Percentiles rank a stretch among this genome's conserved stretches.
phyloP scores from a whole-genome alignment of 37 sponge, comb jelly and placozoan species.

The Diacarnus erythraeanus region DNA sequence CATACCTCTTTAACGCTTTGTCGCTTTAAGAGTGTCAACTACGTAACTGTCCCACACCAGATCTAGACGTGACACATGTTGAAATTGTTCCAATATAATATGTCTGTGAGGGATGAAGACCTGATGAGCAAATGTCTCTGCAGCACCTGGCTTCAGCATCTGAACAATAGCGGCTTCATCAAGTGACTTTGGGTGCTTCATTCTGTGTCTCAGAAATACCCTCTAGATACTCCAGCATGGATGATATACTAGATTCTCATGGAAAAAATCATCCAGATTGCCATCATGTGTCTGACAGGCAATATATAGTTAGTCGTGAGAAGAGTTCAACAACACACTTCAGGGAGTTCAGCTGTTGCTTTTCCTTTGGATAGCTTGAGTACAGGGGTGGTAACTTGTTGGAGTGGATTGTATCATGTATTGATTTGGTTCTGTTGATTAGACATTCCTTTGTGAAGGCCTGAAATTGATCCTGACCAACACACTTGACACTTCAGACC shows the following conservation, averaged over 20 bases:
- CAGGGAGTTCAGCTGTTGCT: slow-evolving; percentile 5
- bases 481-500: slow-evolving; percentile 1
- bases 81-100: slow-evolving; percentile 16
- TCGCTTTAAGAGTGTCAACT: slow-evolving; percentile 17
- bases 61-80: slow-evolving; percentile 28
- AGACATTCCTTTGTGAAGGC: slow-evolving; percentile 34
- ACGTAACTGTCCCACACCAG: slow-evolving; percentile 47
- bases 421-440: slow-evolving; percentile 25
- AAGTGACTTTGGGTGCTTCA: slow-evolving; percentile 7
- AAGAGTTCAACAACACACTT: slow-evolving; percentile 31
- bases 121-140: slow-evolving; percentile 30
- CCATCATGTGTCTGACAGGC: slow-evolving; percentile 27
- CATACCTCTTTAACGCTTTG: slow-evolving; percentile 47
- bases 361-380: neutral
- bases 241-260: too few species aligned
- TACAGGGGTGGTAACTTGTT: too few species aligned
- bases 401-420: slow-evolving; percentile 22
- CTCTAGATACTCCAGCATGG: slow-evolving; percentile 16
- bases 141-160: slow-evolving; percentile 46
- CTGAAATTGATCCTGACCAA: slow-evolving; percentile 37
- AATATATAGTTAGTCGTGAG: slow-evolving; percentile 40
- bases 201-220: slow-evolving; percentile 17
- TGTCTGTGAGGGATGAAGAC: slow-evolving; percentile 42
- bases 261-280: slow-evolving; percentile 14
- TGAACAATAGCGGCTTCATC: slow-evolving; percentile 49